These are phyloP conservation scores for Apoda limacodes DNA, from an alignment of 2,888 invertebrate species.

Conservation along the genomic window DNA sequence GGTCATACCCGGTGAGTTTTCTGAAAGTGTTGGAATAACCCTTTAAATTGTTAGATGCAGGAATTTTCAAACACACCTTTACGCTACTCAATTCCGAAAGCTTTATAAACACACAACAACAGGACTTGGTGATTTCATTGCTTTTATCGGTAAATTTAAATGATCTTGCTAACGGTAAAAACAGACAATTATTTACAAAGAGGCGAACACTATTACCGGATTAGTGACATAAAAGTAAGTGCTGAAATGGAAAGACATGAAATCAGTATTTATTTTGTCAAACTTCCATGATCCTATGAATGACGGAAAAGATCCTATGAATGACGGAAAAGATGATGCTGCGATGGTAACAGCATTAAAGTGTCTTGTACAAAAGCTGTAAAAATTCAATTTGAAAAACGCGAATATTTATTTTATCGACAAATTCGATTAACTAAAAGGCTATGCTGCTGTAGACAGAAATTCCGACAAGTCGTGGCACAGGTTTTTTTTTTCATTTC, in stretches of 20 bases:
- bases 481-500: conserved; percentile 15
- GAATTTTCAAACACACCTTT: conserved; percentile 13
- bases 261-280: conserved; percentile 12
- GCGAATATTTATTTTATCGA: conserved; percentile 18
- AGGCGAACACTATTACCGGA: conserved; percentile 9
- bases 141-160: conserved; percentile 12
- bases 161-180: conserved; percentile 2
- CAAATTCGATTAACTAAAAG: conserved; percentile 19
- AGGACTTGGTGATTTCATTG: conserved; percentile 13
- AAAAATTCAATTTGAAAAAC: conserved; percentile 16
- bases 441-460: conserved; percentile 17
- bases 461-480: conserved; percentile 19
- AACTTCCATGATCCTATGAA: conserved; percentile 15
- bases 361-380: conserved; percentile 15
- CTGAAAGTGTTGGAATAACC: conserved; percentile 7
- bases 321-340: conserved; percentile 6
- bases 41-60: conserved; percentile 1
- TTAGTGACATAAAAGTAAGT: conserved; percentile 9
- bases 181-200: conserved; percentile 6
- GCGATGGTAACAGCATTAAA: conserved; percentile 8
- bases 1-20: conserved; percentile 5
- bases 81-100: conserved; percentile 11
- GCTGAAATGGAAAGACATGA: conserved; percentile 17
- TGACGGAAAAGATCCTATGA: conserved; percentile 11
- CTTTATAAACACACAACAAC: conserved; percentile 13